Conservation (phyloP, 2,888 invertebrate species). For the Caradrina kadenii region DNA sequence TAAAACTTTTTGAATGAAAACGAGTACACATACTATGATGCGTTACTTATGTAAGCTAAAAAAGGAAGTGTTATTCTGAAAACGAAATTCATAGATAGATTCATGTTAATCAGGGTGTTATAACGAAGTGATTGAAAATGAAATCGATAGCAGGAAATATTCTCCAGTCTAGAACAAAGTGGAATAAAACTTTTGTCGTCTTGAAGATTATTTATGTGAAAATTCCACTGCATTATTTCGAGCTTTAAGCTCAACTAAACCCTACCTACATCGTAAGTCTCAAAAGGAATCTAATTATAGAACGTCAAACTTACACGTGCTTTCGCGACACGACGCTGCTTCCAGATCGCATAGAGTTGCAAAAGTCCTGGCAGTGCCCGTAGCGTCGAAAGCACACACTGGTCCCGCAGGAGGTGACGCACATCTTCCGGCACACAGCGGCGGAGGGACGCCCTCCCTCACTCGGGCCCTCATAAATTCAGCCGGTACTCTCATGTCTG, state of each 20-base stretch:
- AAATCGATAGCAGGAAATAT: not conserved
- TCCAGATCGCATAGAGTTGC: conserved; percentile 90
- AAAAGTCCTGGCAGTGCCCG: conserved; percentile 90
- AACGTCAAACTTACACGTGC: conserved; percentile 86
- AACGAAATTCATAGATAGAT: too few species aligned
- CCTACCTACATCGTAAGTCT: not conserved
- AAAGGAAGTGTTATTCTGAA: too few species aligned
- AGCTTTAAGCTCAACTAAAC: not conserved
- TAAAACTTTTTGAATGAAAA: not conserved
- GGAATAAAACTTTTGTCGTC: not conserved
- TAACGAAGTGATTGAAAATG: not conserved
- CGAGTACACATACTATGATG: not conserved
- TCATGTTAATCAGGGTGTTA: not conserved
- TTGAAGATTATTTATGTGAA: too few species aligned
- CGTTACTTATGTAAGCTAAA: not conserved
- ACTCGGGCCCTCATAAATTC: conserved; percentile 77
- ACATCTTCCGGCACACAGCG: conserved; percentile 84
- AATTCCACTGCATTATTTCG: not conserved
- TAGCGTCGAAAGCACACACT: conserved; percentile 90
- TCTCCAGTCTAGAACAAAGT: not conserved
- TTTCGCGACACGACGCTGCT: conserved; percentile 90
- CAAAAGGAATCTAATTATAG: not conserved
- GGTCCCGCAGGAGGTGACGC: conserved; percentile 86
- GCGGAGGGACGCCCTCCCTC: conserved; percentile 84
- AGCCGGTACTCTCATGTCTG: conserved; percentile 69